Conservation (phyloP, 2,888 invertebrate species). For the Drosophila peninsularis region DNA sequence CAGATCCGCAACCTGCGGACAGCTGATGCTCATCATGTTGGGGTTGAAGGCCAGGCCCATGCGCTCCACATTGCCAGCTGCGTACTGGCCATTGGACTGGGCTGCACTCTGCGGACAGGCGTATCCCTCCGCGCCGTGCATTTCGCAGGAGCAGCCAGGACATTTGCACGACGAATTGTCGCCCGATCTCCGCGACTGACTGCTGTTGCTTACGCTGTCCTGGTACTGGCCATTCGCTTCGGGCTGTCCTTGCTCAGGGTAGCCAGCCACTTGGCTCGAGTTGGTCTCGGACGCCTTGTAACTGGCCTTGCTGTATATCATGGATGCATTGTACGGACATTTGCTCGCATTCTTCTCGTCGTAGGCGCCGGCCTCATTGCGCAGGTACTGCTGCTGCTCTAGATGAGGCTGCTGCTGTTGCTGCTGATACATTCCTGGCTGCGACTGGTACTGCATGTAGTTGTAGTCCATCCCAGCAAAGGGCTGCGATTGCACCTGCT, state of each 20-base stretch:
- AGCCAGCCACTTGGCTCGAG: background rate
- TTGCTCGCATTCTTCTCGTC: background rate
- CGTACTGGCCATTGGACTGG: background rate
- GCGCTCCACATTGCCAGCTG: background rate
- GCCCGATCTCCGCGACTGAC: background rate
- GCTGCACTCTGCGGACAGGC: background rate
- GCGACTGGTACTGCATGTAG: background rate
- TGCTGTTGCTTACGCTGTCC: background rate
- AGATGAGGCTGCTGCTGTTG: background rate
- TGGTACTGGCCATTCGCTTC: background rate
- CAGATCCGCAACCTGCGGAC: background rate
- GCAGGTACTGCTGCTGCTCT: background rate
- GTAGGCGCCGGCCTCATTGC: background rate
- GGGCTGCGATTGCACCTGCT: conserved; percentile 14
- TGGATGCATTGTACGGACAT: background rate
- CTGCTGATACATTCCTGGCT: background rate
- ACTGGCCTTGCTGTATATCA: background rate
- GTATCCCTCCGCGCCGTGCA: background rate
- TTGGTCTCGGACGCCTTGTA: background rate
- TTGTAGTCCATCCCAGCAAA: background rate
- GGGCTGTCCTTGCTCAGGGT: background rate
- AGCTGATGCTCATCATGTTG: background rate
- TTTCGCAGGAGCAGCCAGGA: background rate
- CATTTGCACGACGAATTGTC: background rate
- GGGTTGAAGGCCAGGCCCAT: background rate